phyloP scores from a whole-genome alignment of 2,797 vertebrate species.

The Diceros bicornis region DNA sequence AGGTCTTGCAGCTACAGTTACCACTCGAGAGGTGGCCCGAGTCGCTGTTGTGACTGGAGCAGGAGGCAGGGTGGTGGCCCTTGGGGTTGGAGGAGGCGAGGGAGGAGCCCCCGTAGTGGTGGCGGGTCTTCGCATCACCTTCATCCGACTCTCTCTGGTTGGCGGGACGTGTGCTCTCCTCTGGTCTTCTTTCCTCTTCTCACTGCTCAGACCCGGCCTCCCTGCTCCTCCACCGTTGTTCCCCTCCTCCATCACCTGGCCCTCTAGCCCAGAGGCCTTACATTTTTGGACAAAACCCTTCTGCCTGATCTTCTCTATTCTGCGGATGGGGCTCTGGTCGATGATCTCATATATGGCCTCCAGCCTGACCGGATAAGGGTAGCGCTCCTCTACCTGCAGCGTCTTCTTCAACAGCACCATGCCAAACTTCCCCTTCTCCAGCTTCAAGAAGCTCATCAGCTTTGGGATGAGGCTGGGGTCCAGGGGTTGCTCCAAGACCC shows the following conservation, averaged over 20 bases:
- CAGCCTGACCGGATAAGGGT: constrained; percentile 98
- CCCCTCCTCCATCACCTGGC: constrained; percentile 93
- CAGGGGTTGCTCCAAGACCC: constrained; percentile 95
- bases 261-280: constrained; percentile 96
- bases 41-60: constrained; percentile 87
- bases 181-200: constrained; percentile 72
- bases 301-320: constrained; percentile 96
- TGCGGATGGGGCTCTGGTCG: constrained; percentile 96
- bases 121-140: constrained; percentile 88
- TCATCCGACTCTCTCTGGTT: constrained; percentile 83
- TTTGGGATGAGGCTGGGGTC: constrained; percentile 95
- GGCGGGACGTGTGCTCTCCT: constrained; percentile 53
- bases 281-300: constrained; percentile 98
- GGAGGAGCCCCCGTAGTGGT: constrained; percentile 82
- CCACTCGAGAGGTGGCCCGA: constrained; percentile 69
- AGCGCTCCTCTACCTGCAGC: constrained; percentile 97
- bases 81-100: constrained; percentile 86
- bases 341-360: constrained; percentile 98
- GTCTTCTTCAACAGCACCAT: constrained; percentile 99
- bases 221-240: constrained; percentile 74
- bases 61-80: constrained; percentile 87
- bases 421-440: constrained; percentile 98
- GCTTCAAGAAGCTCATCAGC: constrained; percentile 96
- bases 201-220: background rate
- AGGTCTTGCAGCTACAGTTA: constrained; percentile 81